phyloP scores from a whole-genome alignment of 2,113 vertebrate genomes.

The Petaurus breviceps region DNA sequence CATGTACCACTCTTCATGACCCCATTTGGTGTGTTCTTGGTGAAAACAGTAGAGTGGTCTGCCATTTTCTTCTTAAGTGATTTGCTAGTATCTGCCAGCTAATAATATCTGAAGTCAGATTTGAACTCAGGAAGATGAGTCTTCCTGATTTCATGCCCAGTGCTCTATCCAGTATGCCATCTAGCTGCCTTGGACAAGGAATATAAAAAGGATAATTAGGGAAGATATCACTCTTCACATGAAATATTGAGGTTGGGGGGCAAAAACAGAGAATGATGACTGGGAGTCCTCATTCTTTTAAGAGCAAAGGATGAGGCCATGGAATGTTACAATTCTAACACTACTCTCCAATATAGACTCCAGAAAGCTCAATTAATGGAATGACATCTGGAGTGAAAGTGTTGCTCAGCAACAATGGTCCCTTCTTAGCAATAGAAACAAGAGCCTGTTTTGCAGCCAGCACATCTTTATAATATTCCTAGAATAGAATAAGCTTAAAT shows the following conservation, averaged over 20 bases:
- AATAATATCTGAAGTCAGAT: no score
- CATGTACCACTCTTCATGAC: no score
- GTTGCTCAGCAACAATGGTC: neutral
- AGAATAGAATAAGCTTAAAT: conserved; percentile 53
- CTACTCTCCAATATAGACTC: neutral
- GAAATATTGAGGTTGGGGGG: neutral
- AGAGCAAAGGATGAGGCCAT: neutral
- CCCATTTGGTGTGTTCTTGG: no score
- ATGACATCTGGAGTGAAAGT: neutral
- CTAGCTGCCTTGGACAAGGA: no score
- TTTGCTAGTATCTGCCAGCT: no score
- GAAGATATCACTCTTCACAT: neutral
- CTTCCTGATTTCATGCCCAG: no score
- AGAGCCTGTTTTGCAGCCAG: conserved; percentile 20
- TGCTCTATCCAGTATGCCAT: no score
- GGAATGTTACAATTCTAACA: neutral
- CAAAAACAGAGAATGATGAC: neutral
- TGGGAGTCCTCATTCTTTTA: neutral
- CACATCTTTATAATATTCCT: conserved; percentile 29
- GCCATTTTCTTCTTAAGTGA: no score
- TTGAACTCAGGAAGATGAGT: no score
- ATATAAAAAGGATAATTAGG: neutral
- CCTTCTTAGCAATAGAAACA: neutral
- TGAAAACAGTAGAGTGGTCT: no score
- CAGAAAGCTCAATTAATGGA: neutral